A percentile compares a stretch with the other conserved stretches of the same genome.
phyloP scores from a whole-genome alignment of 2,888 invertebrate genomes.

The Cosmorhoe ocellata region DNA sequence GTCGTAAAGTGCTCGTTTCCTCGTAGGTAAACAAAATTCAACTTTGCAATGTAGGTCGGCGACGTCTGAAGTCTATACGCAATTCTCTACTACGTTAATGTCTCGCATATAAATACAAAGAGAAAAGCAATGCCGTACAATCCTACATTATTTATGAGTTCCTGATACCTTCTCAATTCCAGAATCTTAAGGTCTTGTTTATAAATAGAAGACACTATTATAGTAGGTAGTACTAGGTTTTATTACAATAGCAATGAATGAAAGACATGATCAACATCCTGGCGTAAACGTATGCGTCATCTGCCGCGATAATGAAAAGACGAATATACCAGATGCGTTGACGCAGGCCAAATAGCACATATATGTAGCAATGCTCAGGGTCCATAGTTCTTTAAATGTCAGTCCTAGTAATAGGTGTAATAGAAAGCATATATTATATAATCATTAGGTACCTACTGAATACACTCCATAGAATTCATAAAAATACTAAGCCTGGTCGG shows the following conservation, averaged over 20 bases:
- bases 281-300: conserved; percentile 60
- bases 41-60: neutral
- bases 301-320: conserved; percentile 37
- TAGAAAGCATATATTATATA: too few species aligned
- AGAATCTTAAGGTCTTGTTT: conserved; percentile 40
- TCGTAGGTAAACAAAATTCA: conserved; percentile 8
- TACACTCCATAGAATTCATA: too few species aligned
- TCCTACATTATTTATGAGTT: conserved; percentile 35
- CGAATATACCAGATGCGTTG: conserved; percentile 35
- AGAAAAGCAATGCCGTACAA: conserved; percentile 20
- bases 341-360: conserved; percentile 22
- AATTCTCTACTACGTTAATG: conserved; percentile 7
- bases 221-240: conserved; percentile 31
- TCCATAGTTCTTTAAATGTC: neutral
- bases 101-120: conserved; percentile 15
- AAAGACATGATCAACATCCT: conserved; percentile 70
- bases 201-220: conserved; percentile 53
- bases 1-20: conserved; percentile 14
- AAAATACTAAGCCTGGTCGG: too few species aligned
- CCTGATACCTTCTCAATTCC: conserved; percentile 34
- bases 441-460: too few species aligned
- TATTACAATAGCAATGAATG: conserved; percentile 60
- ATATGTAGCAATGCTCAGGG: neutral
- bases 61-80: conserved; percentile 1
- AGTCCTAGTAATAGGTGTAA: neutral